These are phyloP conservation scores for Callospermophilus lateralis DNA, from an alignment of 2,113 vertebrate species.

Conservation along the genomic window DNA sequence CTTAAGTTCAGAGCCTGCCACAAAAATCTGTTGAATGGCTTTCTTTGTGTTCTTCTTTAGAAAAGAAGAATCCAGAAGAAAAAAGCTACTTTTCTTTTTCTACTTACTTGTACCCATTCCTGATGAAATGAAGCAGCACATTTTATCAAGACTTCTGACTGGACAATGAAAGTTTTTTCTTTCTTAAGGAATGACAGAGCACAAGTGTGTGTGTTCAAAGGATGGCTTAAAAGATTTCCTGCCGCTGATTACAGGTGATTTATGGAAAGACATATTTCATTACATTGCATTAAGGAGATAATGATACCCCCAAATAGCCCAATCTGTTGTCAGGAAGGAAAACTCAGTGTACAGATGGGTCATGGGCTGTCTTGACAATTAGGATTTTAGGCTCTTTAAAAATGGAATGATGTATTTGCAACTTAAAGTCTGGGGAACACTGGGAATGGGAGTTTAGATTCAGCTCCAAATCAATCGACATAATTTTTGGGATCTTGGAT, in stretches of 20 bases:
- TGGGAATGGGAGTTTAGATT: slow-evolving; percentile 46
- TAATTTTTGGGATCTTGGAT: not conserved
- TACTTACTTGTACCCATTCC: not conserved
- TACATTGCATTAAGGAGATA: not conserved
- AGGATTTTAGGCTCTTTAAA: not conserved
- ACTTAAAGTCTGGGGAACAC: not conserved
- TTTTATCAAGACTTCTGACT: not conserved
- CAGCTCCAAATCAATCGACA: slow-evolving; percentile 16
- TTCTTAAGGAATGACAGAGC: slow-evolving; percentile 9
- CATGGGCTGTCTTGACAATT: not conserved
- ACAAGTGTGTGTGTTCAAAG: not conserved
- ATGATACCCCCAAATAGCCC: not conserved
- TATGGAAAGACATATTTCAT: not conserved
- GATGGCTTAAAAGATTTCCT: slow-evolving; percentile 36
- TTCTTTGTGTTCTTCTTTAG: not conserved
- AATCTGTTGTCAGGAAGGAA: slow-evolving; percentile 57
- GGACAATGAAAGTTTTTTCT: not conserved
- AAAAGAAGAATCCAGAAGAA: not conserved
- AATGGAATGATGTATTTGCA: not conserved
- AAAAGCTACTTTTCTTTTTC: not conserved
- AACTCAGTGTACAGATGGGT: not conserved
- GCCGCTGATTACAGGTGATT: not conserved
- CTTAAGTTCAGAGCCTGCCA: not conserved
- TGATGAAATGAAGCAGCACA: not conserved
- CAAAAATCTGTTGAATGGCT: not conserved